Conservation (phyloP, 2,113 vertebrate genomes). For the Aspiorhynchus laticeps region DNA sequence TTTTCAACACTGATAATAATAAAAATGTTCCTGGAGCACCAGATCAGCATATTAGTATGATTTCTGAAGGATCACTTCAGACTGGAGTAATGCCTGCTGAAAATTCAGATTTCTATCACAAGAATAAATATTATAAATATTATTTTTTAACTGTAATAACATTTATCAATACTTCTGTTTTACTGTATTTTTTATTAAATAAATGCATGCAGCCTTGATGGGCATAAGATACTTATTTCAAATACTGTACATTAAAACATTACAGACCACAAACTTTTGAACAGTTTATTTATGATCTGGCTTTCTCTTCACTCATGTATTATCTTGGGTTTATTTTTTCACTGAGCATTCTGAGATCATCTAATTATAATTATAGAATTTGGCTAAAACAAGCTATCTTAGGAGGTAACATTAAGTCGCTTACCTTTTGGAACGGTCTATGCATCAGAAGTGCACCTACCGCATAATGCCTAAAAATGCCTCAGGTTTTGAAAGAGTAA, state of each 20-base stretch:
- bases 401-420: background rate
- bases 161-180: background rate
- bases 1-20: background rate
- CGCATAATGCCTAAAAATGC: background rate
- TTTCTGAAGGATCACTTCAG: background rate
- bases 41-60: background rate
- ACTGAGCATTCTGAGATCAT: background rate
- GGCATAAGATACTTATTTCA: background rate
- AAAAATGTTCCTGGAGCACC: background rate
- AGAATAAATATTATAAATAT: background rate
- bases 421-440: background rate
- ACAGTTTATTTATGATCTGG: background rate
- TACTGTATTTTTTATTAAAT: background rate
- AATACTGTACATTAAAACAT: no score
- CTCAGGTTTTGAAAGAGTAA: background rate
- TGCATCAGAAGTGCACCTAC: background rate
- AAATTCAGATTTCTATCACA: background rate
- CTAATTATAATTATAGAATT: background rate
- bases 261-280: background rate
- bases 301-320: background rate
- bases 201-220: background rate
- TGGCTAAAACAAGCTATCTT: background rate
- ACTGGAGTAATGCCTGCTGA: background rate
- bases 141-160: background rate
- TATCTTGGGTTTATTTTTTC: background rate